Evolutionary conservation across 1,140 invertebrate species (phyloP).

Genomic region (Drosophila teissieri): DNA sequence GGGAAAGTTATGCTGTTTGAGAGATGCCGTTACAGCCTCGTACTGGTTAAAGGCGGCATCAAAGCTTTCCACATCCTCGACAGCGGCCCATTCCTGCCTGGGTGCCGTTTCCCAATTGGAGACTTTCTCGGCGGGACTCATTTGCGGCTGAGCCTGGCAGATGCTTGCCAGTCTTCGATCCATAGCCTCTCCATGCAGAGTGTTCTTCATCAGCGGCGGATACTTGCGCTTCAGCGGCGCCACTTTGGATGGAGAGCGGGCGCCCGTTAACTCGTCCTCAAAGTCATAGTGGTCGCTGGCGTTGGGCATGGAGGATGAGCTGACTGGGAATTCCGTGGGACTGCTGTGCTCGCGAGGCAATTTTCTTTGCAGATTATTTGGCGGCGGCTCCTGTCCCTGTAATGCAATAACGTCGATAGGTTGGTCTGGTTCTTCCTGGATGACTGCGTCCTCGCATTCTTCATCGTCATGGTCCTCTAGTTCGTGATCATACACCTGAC

Average conservation of each 20-base stretch:
- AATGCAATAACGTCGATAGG: conserved; percentile 25
- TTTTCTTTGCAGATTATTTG: conserved; percentile 6
- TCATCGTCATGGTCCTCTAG: conserved; percentile 67
- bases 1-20: conserved; percentile 40
- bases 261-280: conserved; percentile 57
- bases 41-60: conserved; percentile 58
- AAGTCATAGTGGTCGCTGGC: conserved; percentile 64
- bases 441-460: conserved; percentile 15
- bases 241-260: conserved; percentile 30
- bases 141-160: conserved; percentile 67
- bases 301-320: conserved; percentile 65
- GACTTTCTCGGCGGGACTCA: conserved; percentile 72
- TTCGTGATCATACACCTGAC: conserved; percentile 66
- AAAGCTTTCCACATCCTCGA: conserved; percentile 78
- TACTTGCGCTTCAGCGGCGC: conserved; percentile 54
- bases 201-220: conserved; percentile 67
- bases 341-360: conserved; percentile 57
- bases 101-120: conserved; percentile 58
- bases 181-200: conserved; percentile 68
- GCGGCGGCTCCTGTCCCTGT: conserved; percentile 16
- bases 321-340: conserved; percentile 72
- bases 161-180: conserved; percentile 66
- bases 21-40: conserved; percentile 12
- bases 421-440: conserved; percentile 11
- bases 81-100: conserved; percentile 50